Base-by-base conservation (phyloP, 2,113 vertebrate species). In the Malurus elegans region DNA sequence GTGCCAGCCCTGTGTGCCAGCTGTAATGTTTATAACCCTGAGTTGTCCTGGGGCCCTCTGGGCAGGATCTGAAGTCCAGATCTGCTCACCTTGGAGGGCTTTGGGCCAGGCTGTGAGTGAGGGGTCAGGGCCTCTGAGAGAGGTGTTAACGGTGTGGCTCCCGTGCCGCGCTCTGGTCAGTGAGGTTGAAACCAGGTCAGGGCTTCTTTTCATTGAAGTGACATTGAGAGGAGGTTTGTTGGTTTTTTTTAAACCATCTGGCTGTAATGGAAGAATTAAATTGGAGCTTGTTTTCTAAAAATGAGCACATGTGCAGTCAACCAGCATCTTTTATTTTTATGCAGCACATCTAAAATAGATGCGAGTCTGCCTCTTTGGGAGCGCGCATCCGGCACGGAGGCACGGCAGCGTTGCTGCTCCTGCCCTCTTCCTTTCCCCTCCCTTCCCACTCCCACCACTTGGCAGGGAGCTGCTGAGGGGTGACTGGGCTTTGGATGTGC, bases 131-230 rank as follows among this genome's bases (percentile, higher is more conserved):
- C 0, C 4, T 18, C 10, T 0, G 38, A 53, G 70, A 40, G 36
- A 32, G 19, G 4, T 56, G n/a, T 38, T 57, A 47, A 10, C 0
- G 3, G 17, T 23, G n/a, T 50, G 44, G 20, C n/a, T 83, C 18
- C 29, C 0, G 2, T 80, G 38, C 51, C 0, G 0, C 53, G 44
- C 65, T 72, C 40, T 36, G 57, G 15, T 53, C 32, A 0, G 19
- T 23, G 17, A 48, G n/a, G 31, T 8, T 90, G 72, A 80, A 83
- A 67, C 44, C 70, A 34, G 42, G 23, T 53, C 4, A 8, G 32
- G 53, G 13, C 31, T 88, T 47, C 91, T 87, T 91, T 84, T 64
- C 36, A 15, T 38, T 65, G 62, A 85, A 79, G 21, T 87, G 74
- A 67, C 75, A 53, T 65, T 83, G 79, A 76, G 12, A 20, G 28